A percentile compares a stretch with the other conserved stretches of the same genome.
These are phyloP conservation scores for Spodoptera picta DNA, from an alignment of 2,888 invertebrate species.

Conservation along the genomic window DNA sequence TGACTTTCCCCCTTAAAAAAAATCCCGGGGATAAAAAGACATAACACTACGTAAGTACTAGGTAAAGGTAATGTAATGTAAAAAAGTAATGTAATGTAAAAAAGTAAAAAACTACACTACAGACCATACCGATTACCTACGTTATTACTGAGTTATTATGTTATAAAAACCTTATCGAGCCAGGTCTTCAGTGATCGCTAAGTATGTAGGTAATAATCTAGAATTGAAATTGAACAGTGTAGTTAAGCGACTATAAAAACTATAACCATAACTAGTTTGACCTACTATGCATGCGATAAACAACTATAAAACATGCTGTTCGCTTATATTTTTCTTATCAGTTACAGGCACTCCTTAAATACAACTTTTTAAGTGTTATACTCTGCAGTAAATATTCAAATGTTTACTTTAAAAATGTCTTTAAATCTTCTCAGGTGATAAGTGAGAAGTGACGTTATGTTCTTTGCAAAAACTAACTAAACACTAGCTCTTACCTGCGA, in stretches of 20 bases:
- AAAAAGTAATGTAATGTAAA: too few relatives aligned
- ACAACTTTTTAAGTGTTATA: constrained; percentile 52
- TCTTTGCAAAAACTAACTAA: too few relatives aligned
- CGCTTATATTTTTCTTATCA: constrained; percentile 73
- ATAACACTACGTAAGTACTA: too few relatives aligned
- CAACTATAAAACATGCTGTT: constrained; percentile 71
- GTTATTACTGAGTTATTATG: constrained; percentile 57
- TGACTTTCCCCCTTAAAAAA: too few relatives aligned
- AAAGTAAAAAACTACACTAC: too few relatives aligned
- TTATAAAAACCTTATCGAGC: constrained; percentile 61
- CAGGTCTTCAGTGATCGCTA: constrained; percentile 58
- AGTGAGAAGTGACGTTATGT: too few relatives aligned
- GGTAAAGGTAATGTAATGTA: too few relatives aligned
- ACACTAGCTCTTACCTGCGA: too few relatives aligned
- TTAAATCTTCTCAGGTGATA: constrained; percentile 3
- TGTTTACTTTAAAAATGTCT: constrained; percentile 35
- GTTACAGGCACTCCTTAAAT: constrained; percentile 73
- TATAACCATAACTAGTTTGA: constrained; percentile 73
- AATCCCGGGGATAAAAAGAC: too few relatives aligned
- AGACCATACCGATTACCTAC: constrained; percentile 45
- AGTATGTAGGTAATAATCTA: constrained; percentile 65
- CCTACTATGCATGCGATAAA: constrained; percentile 70
- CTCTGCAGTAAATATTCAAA: constrained; percentile 32
- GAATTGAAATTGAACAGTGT: constrained; percentile 69
- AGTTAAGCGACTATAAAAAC: constrained; percentile 72